Evolutionary conservation across 1,140 invertebrate species (phyloP), one percentile per base, ranked within the genome.

Genomic region (Drosophila bipectinata): DNA sequence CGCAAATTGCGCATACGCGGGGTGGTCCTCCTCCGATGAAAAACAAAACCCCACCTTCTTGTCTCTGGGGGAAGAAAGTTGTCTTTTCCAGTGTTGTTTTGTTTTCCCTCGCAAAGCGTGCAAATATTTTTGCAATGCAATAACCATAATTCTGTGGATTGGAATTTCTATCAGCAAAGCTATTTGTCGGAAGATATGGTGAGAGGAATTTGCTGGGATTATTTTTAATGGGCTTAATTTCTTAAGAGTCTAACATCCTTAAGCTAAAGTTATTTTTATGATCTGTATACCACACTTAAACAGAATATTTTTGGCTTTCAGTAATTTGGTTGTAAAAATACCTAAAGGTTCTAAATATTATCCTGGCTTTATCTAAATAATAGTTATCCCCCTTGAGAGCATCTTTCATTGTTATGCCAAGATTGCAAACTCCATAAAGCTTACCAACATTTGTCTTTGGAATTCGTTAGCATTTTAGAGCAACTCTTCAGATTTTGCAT

Each of bases 1-100:
- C 30, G 26, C 37, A 72, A 72, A 72, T 61, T 37, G 32, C 55
- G 67, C 67, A 72, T 72, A 72, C 68, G 69, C 67, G 6, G 56
- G 12, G 67, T 37, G 44, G 67, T 56, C n/a, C 6, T n/a, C 3
- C 44, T 45, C 1, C 6, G 14, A 54, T 41, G 14, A 37, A 60
- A 58, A 69, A 44, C 21, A 59, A 44, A 48, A 34, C 24, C 24
- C 24, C 24, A 8, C 12, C 14, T 12, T n/a, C 26, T 21, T 8
- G 12, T 0, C 10, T 21, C 15, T 15, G 26, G 32, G 24, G 5
- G 44, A 44, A 18, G 34, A 30, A 72, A 59, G n/a, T 71, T 60
- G 32, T 47, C 39, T 26, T 71, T 66, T 32, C 39, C 28, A 26
- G 24, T 18, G 49, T 24, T 12, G 34, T 37, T 37, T 39, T 52